These are phyloP conservation scores for Todus mexicanus DNA, from an alignment of 2,797 vertebrate species.

Conservation along the genomic window DNA sequence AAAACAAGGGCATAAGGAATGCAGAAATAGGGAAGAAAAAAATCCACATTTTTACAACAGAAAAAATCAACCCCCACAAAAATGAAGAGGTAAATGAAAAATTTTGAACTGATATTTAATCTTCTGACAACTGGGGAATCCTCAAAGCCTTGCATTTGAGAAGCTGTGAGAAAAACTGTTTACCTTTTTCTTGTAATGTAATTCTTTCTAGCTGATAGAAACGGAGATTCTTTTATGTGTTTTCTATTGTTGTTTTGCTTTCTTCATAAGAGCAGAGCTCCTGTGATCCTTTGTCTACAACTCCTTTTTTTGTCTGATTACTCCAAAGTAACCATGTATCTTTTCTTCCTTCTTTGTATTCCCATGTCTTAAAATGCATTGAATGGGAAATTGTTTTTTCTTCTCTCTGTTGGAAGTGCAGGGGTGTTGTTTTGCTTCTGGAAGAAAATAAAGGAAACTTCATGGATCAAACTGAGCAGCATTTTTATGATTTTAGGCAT, in stretches of 20 bases:
- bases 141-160: not conserved
- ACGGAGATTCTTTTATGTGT: not conserved
- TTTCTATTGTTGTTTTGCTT: not conserved
- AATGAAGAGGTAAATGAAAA: not conserved
- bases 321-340: not conserved
- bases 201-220: not conserved
- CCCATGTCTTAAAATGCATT: not conserved
- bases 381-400: not conserved
- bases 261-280: not conserved
- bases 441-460: not conserved
- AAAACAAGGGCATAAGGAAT: not conserved
- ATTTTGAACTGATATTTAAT: not conserved
- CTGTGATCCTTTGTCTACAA: not conserved
- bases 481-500: not conserved
- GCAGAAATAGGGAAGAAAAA: not conserved
- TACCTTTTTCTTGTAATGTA: not conserved
- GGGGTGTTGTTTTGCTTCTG: not conserved
- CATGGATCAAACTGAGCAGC: not conserved
- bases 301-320: not conserved
- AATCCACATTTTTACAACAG: not conserved
- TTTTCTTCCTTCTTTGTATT: not conserved
- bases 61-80: not conserved
- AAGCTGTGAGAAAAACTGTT: not conserved
- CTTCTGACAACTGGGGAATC: not conserved
- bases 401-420: not conserved